phyloP scores from a whole-genome alignment of 2,113 vertebrate genomes.

The Pituophis catenifer region DNA sequence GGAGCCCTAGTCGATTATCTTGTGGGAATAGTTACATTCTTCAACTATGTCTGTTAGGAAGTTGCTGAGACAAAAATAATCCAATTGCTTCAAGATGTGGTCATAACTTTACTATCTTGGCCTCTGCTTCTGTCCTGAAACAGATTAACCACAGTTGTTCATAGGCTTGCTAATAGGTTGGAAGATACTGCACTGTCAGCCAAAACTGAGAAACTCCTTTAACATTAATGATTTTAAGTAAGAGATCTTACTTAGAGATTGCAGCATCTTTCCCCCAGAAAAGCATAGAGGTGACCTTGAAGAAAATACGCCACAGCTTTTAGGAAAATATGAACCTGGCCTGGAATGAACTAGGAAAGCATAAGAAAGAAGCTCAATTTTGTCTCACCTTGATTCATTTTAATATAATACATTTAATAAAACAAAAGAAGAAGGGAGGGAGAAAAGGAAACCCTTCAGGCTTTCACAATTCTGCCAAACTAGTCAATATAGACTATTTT shows the following conservation, averaged over 20 bases:
- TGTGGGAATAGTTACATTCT: slow-evolving; percentile 55
- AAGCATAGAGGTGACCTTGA: not conserved
- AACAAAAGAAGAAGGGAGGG: not conserved
- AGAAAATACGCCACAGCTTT: not conserved
- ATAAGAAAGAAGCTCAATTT: not conserved
- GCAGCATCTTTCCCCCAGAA: not conserved
- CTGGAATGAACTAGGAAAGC: not conserved
- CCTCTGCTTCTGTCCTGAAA: not conserved
- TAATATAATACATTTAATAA: not conserved
- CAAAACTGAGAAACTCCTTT: not conserved
- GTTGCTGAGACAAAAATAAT: slow-evolving; percentile 35
- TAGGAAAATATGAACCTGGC: not conserved
- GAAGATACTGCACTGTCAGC: not conserved
- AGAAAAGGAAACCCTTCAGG: not conserved
- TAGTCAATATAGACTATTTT: not conserved
- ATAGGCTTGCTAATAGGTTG: rapidly evolving
- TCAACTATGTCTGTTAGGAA: slow-evolving; percentile 43
- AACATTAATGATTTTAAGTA: not conserved
- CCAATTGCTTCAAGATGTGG: slow-evolving; percentile 54
- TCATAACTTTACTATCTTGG: slow-evolving; percentile 14
- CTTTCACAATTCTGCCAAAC: not conserved
- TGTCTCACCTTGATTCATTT: not conserved
- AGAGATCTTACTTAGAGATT: not conserved
- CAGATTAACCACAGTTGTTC: not conserved
- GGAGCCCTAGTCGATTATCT: slow-evolving; percentile 14